Percentiles rank a stretch among this genome's conserved stretches.
Conservation (phyloP, 2,888 invertebrate species). For the Stenodera caucasica region DNA sequence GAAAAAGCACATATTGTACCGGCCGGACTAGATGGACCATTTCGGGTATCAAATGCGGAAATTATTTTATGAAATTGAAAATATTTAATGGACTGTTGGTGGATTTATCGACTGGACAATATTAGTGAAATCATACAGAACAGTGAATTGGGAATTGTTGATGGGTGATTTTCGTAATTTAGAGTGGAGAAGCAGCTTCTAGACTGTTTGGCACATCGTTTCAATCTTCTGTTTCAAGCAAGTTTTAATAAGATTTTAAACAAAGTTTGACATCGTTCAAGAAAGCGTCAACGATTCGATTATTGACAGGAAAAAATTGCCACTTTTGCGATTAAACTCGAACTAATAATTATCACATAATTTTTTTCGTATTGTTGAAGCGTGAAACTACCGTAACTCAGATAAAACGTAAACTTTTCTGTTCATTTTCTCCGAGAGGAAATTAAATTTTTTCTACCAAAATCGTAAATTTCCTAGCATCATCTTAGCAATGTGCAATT, state of each 20-base stretch:
- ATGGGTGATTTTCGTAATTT: too few species aligned
- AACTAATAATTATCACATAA: too few species aligned
- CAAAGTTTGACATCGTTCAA: not conserved
- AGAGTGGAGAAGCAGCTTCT: not conserved
- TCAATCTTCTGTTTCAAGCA: not conserved
- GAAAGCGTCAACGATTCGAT: not conserved
- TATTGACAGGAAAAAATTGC: not conserved
- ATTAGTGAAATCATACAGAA: not conserved
- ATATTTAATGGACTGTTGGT: not conserved
- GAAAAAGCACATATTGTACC: not conserved
- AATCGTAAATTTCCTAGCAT: too few species aligned
- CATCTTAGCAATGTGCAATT: too few species aligned
- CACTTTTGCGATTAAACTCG: too few species aligned
- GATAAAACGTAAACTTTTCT: too few species aligned
- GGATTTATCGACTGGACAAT: not conserved
- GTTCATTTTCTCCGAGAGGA: too few species aligned
- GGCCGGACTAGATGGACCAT: not conserved
- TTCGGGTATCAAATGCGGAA: not conserved
- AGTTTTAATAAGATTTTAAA: not conserved
- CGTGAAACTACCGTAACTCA: too few species aligned
- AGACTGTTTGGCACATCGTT: not conserved
- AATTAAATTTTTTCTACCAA: too few species aligned
- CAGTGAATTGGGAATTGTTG: not conserved
- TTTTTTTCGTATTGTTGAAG: too few species aligned
- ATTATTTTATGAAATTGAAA: conserved; percentile 1